Base-by-base conservation (phyloP, 2,888 invertebrate genomes). In the Dicyrtomina minuta region DNA sequence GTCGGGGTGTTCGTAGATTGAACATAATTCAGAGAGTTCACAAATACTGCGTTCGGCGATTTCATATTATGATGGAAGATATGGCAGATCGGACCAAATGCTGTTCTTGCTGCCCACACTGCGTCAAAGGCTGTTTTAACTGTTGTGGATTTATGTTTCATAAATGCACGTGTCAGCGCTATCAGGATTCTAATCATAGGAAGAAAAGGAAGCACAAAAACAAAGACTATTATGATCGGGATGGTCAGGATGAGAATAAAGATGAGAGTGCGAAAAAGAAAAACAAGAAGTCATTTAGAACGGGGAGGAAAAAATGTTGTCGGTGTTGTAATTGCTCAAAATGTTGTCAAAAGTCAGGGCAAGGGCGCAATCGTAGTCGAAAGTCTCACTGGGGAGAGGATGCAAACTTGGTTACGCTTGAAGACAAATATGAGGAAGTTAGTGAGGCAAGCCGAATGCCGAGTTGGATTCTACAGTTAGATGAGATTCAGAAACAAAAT, bases 391-490 rank as follows among this genome's bases (percentile, higher is more conserved):
- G 56, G 56, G 56, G 56, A 8, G 56, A 56, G 26, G 56, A 56
- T 26, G 27, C 8, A 8, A 24, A 56, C 4, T 4, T 56, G 13
- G 27, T 56, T 13, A 8, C 1, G 24, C 26, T 26, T 3, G 27
- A 56, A 26, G 15, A 13, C 3, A 56, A 27, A 15, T 27, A 56
- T n/a, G 56, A 56, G 27, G 56, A 56, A 17, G 56, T 56, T 24
- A 33, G n/a, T 4, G 27, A 24, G 17, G 56, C 56, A 15, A 56
- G 56, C 26, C 17, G 56, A 26, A 56, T 56, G 56, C 56, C 56
- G 15, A 56, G 56, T 56, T 56, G 56, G 56, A 56, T 56, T n/a
- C 26, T n/a, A n/a, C 26, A n/a, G 5, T 15, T 56, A 15, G 56
- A 56, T 17, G 33, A 17, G 8, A 13, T 56, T 2, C 24, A 56